Evolutionary conservation across 1,140 invertebrate genomes (phyloP).

Genomic region (Neoseiulus cucumeris): DNA sequence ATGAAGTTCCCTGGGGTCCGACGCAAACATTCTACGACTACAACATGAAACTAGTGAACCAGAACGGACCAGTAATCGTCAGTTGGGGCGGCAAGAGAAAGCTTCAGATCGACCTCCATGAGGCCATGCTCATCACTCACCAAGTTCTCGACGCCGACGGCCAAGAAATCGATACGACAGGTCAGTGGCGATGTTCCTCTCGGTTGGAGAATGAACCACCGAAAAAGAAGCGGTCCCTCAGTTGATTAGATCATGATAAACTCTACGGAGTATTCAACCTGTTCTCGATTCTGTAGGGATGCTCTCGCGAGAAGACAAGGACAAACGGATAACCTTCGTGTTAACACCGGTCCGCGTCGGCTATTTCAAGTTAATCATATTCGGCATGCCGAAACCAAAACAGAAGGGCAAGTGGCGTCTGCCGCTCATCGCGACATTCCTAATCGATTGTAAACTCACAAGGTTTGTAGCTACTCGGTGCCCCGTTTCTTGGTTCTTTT

Average conservation of each 20-base stretch:
- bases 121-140: constrained; percentile 23
- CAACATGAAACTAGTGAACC: constrained; percentile 24
- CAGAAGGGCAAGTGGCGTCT: constrained; percentile 25
- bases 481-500: no score
- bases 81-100: constrained; percentile 25
- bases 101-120: constrained; percentile 21
- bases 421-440: constrained; percentile 24
- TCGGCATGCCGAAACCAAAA: constrained; percentile 25
- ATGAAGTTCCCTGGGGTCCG: constrained; percentile 27
- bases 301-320: constrained; percentile 22
- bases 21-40: constrained; percentile 25
- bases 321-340: constrained; percentile 22
- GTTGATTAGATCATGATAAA: no score
- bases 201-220: not conserved
- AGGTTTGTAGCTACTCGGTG: not conserved
- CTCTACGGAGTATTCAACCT: no score
- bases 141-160: constrained; percentile 22
- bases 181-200: constrained; percentile 2
- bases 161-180: constrained; percentile 21
- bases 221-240: no score
- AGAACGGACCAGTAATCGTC: constrained; percentile 23
- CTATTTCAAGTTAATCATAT: constrained; percentile 26
- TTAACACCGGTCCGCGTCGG: constrained; percentile 24
- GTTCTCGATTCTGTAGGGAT: constrained; percentile 14
- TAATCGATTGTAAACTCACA: constrained; percentile 26